Evolutionary conservation across 2,888 invertebrate species (phyloP), one percentile per base, ranked within the genome.

Genomic region (Tethea ocularis): DNA sequence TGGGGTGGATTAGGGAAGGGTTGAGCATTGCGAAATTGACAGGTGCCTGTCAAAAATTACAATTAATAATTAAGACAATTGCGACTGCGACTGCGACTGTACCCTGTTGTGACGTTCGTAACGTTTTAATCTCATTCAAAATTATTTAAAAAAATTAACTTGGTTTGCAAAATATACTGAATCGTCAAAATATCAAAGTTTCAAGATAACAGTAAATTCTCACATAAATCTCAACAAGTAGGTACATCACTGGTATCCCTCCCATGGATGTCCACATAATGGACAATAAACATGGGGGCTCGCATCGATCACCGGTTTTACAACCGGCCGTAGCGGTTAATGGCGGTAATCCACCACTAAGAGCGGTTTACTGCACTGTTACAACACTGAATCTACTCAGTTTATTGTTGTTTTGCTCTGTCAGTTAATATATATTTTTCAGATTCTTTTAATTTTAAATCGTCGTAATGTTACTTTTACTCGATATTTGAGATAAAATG

Each of bases 11-110:
- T 91, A 90, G 72, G 80, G 87, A 92, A 92, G 91, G 93, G 91
- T 92, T 92, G 91, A 84, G 79, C 77, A 84, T 80, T 84, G 88
- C 89, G 83, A 88, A 92, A 92, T 93, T 92, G 93, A 92, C 92
- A 92, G 92, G 88, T 92, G 92, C 89, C 93, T 83, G 88, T 93
- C 93, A 93, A 93, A 92, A 93, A 91, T 92, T 93, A 92, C 91
- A 89, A 90, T 92, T 91, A 93, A 92, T 91, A 88, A 91, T 90
- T 90, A 87, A 89, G 88, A 84, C 86, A 83, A 87, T 33, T 33
- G 33, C 33, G 33, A 33, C 13, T 86, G 87, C 76, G 72, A 78
- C 73, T 78, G 79, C 80, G 73, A 74, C 75, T 76, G 78, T 60
- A 57, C 46, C 46, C 5, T 46, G 46, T 46, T 46, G 20, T 46